Evolutionary conservation across 2,888 invertebrate genomes (phyloP).

Genomic region (Orchesellides sinensis): DNA sequence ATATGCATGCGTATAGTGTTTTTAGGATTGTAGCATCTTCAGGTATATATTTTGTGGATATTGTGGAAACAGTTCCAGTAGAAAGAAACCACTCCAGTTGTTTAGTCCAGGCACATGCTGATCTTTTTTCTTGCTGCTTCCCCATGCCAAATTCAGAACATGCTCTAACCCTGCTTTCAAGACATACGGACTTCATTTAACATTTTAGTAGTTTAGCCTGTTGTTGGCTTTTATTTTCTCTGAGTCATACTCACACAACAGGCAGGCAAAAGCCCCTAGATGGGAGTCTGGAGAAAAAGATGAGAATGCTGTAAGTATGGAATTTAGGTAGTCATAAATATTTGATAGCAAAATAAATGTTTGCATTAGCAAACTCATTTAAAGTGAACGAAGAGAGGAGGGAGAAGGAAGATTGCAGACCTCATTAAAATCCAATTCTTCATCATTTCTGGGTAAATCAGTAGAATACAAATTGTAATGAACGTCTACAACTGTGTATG

Average conservation of each 20-base stretch:
- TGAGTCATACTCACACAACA: neutral
- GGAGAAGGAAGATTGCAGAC: conserved; percentile 29
- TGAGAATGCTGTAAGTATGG: neutral
- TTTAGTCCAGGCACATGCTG: neutral
- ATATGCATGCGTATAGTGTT: neutral
- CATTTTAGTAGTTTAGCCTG: neutral
- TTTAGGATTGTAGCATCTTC: too few species aligned
- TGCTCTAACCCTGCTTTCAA: too few species aligned
- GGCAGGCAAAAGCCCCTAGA: neutral
- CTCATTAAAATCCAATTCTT: conserved; percentile 57
- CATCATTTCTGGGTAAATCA: conserved; percentile 12
- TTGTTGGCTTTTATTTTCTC: neutral
- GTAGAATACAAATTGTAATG: conserved; percentile 40
- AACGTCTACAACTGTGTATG: too few species aligned
- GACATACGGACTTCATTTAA: too few species aligned
- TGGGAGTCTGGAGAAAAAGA: neutral
- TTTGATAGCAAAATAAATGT: conserved; percentile 46
- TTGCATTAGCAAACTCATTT: conserved; percentile 40
- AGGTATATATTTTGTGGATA: too few species aligned
- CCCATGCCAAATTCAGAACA: neutral
- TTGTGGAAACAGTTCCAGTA: too few species aligned
- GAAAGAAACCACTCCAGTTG: neutral
- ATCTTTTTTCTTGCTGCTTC: neutral
- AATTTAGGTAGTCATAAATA: conserved; percentile 49
- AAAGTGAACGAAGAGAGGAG: neutral